phyloP scores from a whole-genome alignment of 2,888 invertebrate species.

The Colostygia pectinataria region DNA sequence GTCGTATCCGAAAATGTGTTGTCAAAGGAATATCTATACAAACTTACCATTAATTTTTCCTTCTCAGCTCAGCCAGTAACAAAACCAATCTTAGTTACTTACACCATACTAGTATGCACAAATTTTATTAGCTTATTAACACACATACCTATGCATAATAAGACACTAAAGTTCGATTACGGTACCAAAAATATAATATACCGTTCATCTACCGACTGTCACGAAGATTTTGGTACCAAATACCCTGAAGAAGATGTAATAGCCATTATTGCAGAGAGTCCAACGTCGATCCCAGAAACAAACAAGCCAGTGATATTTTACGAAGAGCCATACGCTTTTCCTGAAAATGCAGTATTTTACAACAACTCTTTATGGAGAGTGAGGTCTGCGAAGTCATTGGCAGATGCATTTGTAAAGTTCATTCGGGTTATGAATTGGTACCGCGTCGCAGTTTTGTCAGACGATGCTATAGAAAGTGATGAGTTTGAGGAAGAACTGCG shows the following conservation, averaged over 20 bases:
- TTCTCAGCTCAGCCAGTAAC: background rate
- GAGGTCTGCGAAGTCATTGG: background rate
- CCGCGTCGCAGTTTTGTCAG: constrained; percentile 49
- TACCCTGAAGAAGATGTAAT: background rate
- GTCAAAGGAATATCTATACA: background rate
- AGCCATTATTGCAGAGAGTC: constrained; percentile 9
- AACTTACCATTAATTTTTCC: background rate
- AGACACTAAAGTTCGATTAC: background rate
- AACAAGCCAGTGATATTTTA: constrained; percentile 15
- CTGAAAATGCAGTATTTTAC: constrained; percentile 1
- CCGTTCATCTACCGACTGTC: too few relatives aligned
- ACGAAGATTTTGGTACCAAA: background rate
- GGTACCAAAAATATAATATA: background rate
- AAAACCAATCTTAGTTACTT: background rate
- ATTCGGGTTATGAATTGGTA: constrained; percentile 37
- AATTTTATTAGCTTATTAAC: background rate
- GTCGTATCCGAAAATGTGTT: background rate
- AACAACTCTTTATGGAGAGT: constrained; percentile 11
- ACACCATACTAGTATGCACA: background rate
- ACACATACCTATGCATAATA: too few relatives aligned
- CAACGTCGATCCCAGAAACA: background rate
- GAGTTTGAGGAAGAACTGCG: constrained; percentile 40
- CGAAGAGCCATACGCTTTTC: background rate
- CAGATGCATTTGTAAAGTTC: constrained; percentile 26
- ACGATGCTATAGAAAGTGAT: constrained; percentile 40